Base-by-base conservation (phyloP, 2,888 invertebrate species). In the Itoplectis maculator region DNA sequence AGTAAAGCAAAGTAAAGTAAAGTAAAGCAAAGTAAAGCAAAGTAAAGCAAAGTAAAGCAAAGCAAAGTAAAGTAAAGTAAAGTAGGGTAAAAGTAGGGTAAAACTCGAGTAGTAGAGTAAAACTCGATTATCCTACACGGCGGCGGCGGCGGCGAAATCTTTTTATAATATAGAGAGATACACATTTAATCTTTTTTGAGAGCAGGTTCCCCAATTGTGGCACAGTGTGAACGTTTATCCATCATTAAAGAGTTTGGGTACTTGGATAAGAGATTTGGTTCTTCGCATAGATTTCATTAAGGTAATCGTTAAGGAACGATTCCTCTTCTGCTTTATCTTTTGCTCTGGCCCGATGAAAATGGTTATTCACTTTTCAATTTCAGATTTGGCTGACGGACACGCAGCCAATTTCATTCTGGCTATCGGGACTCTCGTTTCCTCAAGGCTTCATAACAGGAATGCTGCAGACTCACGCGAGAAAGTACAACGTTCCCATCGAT, bases 381-480 rank as follows among this genome's bases (percentile, higher is more conserved):
- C 92, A 96, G 95, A 95, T 94, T 87, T 98, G 96, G 97, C 93
- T 96, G 23, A 91, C 94, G 73, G 94, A 95, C 4, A 96, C 96
- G 0, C 95, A 95, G 69, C 98, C 98, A 40, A 94, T 95, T 2
- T 97, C 97, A 37, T 98, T 96, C 92, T 99, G 98, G 99, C 94
- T 99, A 74, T 97, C 98, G 73, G 99, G 98, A 0, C 95, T 98
- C 89, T 98, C 97, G 93, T 98, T 98, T 92, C 98, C 98, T 0
- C 98, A 98, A 94, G 98, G 98, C 6, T 96, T 98, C 92, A 94
- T 99, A 76, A 98, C 98, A 0, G 98, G 98, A 37, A 95, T 97
- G 63, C 94, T 98, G 88, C 98, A 99, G 93, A 97, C 98, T 6
- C 97, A 96, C 93, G 98, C 98, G 5, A 95, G 98, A 63, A 96